Percentiles rank a stretch among this genome's conserved stretches.
phyloP scores from a whole-genome alignment of 2,797 vertebrate species.

The Arctocebus calabarensis region DNA sequence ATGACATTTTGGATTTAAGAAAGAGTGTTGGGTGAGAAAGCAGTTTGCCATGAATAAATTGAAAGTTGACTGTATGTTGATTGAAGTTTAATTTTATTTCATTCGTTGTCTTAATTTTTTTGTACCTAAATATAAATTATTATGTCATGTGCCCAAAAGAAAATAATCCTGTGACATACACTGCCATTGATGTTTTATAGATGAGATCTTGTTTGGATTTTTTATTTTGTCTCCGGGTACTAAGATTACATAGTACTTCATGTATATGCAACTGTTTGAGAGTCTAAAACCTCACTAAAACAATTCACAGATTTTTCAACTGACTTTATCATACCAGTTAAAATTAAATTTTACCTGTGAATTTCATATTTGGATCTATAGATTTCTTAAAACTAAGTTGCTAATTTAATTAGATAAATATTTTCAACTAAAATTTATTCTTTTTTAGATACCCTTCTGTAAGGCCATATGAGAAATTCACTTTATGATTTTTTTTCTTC shows the following conservation, averaged over 20 bases:
- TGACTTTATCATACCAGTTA: neutral
- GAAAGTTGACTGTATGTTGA: neutral
- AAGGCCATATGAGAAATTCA: conserved; percentile 60
- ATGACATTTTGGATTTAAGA: neutral
- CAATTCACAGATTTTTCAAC: conserved; percentile 34
- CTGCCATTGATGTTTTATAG: neutral
- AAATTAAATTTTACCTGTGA: conserved; percentile 36
- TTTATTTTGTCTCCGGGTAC: neutral
- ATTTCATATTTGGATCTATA: conserved; percentile 14
- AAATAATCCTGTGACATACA: neutral
- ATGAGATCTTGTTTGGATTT: neutral
- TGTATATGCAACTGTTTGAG: neutral
- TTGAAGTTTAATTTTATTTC: conserved; percentile 16
- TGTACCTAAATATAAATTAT: neutral
- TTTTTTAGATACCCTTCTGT: conserved; percentile 51
- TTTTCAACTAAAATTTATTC: conserved; percentile 66
- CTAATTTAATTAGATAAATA: neutral
- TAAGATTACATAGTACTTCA: neutral
- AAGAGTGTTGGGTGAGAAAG: neutral
- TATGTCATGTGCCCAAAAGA: neutral
- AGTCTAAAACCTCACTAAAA: conserved; percentile 22
- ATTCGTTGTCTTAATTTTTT: neutral
- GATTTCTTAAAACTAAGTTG: conserved; percentile 31
- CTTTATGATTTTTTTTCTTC: conserved; percentile 54
- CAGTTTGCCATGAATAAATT: neutral